Evolutionary conservation across 2,888 invertebrate genomes (phyloP).

Genomic region (Alcis repandata): DNA sequence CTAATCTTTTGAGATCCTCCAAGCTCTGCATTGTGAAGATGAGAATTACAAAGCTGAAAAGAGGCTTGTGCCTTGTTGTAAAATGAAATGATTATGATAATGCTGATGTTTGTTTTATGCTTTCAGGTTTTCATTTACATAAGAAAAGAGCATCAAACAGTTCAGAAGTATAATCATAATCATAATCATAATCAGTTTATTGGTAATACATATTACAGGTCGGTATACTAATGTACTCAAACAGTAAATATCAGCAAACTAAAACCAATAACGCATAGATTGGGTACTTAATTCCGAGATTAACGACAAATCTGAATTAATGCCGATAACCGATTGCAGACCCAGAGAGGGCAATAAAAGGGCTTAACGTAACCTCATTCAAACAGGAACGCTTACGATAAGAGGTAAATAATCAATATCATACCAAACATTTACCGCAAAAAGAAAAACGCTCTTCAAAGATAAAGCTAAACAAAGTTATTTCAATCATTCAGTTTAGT

Average conservation of each 20-base stretch:
- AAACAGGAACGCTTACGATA: constrained; percentile 69
- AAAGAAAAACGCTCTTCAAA: constrained; percentile 28
- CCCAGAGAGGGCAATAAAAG: constrained; percentile 66
- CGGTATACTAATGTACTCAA: too few species aligned
- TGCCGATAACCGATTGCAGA: constrained; percentile 57
- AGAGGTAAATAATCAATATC: constrained; percentile 71
- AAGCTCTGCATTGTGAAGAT: constrained; percentile 10
- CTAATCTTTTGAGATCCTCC: constrained; percentile 20
- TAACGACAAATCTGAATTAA: constrained; percentile 56
- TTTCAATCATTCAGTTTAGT: not conserved
- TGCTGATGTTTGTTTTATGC: constrained; percentile 1
- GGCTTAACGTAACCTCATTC: constrained; percentile 67
- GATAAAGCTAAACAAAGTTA: constrained; percentile 19
- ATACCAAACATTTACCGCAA: constrained; percentile 41
- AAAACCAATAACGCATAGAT: not conserved
- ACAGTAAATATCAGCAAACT: not conserved
- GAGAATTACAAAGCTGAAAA: constrained; percentile 15
- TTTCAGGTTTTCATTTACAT: not conserved
- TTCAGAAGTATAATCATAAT: not conserved
- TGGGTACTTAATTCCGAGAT: constrained; percentile 2
- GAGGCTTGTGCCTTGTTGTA: constrained; percentile 8
- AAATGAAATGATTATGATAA: constrained; percentile 12
- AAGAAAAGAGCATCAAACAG: not conserved
- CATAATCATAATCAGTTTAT: too few species aligned
- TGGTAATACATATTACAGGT: too few species aligned